Base-by-base conservation (phyloP, 2,888 invertebrate species). In the Hipparchia sbordonii region DNA sequence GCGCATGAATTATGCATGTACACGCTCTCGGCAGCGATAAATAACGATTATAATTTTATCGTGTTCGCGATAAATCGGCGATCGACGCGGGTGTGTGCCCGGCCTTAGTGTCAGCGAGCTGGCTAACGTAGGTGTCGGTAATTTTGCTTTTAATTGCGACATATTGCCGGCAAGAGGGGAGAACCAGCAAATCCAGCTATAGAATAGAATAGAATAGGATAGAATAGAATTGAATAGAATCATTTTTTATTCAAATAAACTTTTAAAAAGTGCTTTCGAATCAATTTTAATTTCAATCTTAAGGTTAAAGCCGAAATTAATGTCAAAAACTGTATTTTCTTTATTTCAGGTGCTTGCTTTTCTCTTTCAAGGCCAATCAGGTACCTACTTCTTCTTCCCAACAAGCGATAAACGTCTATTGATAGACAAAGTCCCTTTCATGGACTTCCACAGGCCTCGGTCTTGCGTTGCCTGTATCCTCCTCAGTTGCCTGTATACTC, bases 31-130 rank as follows among this genome's bases (percentile, higher is more conserved):
- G 76, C 79, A 78, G 82, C 87, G 86, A 90, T 92, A 91, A 91
- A 91, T 91, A 89, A 91, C 90, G 89, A 90, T 91, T 91, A 91
- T 91, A 90, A 91, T 92, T 91, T 91, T 91, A 90, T 91, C 89
- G 88, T 81, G 86, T 86, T 84, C 84, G 83, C 85, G 87, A 91
- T 91, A 91, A 89, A 91, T 91, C 86, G 84, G 80, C 82, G 84
- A 87, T 88, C 83, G 87, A 85, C 86, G 85, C 83, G 74, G 78
- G 78, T 74, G 79, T 79, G 80, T 76, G 78, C 80, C 81, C 74
- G 79, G 80, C 79, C 83, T 84, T 83, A 82, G 74, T 73, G 76
- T 79, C 79, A 78, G 77, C 76, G 73, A 75, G 79, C 76, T 70
- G 77, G 77, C 72, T 74, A 77, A 69, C 74, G 84, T 84, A 79